These are phyloP conservation scores for Chionis minor DNA, from an alignment of 2,113 vertebrate species.

Conservation along the genomic window DNA sequence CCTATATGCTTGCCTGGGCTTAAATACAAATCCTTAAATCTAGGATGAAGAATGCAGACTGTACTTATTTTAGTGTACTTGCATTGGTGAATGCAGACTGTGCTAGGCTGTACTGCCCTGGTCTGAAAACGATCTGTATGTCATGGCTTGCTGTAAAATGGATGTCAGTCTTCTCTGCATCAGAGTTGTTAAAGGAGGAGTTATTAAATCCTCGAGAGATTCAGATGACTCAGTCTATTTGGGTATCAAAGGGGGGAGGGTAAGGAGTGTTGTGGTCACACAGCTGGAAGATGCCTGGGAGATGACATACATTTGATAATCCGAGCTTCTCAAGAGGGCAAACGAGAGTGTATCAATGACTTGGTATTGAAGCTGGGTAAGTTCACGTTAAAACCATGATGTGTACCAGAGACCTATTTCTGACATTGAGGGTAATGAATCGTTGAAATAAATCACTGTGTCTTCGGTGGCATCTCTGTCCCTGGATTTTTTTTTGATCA, in stretches of 20 bases:
- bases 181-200: not conserved
- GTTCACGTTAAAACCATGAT: not conserved
- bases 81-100: not conserved
- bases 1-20: not conserved
- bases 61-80: not conserved
- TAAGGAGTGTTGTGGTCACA: not conserved
- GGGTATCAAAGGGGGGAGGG: not conserved
- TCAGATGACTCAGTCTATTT: not conserved
- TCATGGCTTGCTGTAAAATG: not conserved
- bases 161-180: not conserved
- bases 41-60: not conserved
- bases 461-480: not conserved
- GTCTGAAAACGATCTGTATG: not conserved
- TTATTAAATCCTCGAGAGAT: not conserved
- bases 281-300: not conserved
- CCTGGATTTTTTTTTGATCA: not conserved
- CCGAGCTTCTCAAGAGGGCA: not conserved
- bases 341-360: not conserved
- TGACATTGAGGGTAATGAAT: not conserved
- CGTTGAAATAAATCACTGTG: not conserved
- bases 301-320: not conserved
- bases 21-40: not conserved
- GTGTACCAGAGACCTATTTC: not conserved
- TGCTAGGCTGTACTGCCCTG: not conserved
- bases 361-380: not conserved